Conservation (phyloP, 2,888 invertebrate species). For the Sarcophaga carnaria region DNA sequence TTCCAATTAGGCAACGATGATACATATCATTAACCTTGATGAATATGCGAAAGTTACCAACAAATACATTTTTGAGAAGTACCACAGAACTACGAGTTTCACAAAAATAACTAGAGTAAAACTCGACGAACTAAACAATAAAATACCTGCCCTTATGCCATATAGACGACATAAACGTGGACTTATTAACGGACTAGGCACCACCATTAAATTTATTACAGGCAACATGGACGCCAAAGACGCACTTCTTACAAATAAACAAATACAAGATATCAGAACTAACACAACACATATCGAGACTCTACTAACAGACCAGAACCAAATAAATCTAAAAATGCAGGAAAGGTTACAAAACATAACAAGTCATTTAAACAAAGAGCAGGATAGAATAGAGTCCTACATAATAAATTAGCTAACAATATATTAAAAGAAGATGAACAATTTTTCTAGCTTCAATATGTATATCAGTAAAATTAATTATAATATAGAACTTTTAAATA, state of each 20-base stretch:
- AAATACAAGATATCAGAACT: slow-evolving; percentile 22
- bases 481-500: slow-evolving; percentile 60
- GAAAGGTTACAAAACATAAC: slow-evolving; percentile 10
- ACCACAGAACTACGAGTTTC: slow-evolving; percentile 16
- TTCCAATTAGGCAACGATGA: not conserved
- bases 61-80: not conserved
- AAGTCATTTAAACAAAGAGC: slow-evolving; percentile 16
- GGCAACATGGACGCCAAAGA: slow-evolving; percentile 56
- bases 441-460: slow-evolving; percentile 42
- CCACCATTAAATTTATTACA: slow-evolving; percentile 58
- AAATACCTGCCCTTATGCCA: slow-evolving; percentile 29
- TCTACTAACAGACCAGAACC: slow-evolving; percentile 20
- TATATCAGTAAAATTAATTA: slow-evolving; percentile 50
- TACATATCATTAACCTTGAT: slow-evolving; percentile 10
- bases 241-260: slow-evolving; percentile 1
- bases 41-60: slow-evolving; percentile 1
- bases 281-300: too few relatives aligned
- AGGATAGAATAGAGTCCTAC: slow-evolving; percentile 6
- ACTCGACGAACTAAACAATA: slow-evolving; percentile 44
- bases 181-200: slow-evolving; percentile 58
- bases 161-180: slow-evolving; percentile 37
- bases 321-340: not conserved
- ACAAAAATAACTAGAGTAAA: slow-evolving; percentile 32
- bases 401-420: slow-evolving; percentile 16
- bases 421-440: slow-evolving; percentile 30